A percentile compares a stretch with the other conserved stretches of the same genome.
phyloP scores from a whole-genome alignment of 2,113 vertebrate species.

The Ceratotherium simum region DNA sequence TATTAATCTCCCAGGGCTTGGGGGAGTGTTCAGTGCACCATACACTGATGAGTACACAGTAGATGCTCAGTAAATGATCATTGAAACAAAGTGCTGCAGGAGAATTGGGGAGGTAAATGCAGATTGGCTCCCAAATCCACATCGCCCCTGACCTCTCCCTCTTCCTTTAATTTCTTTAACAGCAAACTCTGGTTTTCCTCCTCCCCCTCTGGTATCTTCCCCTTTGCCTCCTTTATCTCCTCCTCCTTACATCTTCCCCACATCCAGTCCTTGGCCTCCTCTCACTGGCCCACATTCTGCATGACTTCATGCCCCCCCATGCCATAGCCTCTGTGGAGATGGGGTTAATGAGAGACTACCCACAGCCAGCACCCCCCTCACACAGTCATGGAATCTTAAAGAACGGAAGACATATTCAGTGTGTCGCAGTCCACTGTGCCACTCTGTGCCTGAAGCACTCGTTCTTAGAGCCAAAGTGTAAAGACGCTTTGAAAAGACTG shows the following conservation, averaged over 20 bases:
- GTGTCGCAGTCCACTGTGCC: not conserved
- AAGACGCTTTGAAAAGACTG: not conserved
- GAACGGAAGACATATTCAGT: not conserved
- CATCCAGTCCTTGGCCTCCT: not conserved
- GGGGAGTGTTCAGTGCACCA: not conserved
- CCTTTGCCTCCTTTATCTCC: not conserved
- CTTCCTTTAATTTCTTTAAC: not conserved
- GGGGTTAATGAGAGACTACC: not conserved
- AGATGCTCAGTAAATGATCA: not conserved
- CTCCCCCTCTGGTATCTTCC: not conserved
- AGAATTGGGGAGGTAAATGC: not conserved
- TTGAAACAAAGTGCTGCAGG: not conserved
- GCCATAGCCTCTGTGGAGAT: not conserved
- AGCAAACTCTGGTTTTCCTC: not conserved
- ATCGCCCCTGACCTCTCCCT: not conserved
- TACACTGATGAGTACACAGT: not conserved
- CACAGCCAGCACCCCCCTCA: not conserved
- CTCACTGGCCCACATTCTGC: not conserved
- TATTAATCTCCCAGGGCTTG: not conserved
- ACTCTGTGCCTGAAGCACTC: not conserved
- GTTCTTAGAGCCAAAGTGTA: not conserved
- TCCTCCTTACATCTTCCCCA: no score
- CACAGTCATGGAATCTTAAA: not conserved
- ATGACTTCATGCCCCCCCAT: accelerated
- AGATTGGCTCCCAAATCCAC: not conserved